Base-by-base conservation (phyloP, 2,113 vertebrate genomes). In the Empidonax traillii region DNA sequence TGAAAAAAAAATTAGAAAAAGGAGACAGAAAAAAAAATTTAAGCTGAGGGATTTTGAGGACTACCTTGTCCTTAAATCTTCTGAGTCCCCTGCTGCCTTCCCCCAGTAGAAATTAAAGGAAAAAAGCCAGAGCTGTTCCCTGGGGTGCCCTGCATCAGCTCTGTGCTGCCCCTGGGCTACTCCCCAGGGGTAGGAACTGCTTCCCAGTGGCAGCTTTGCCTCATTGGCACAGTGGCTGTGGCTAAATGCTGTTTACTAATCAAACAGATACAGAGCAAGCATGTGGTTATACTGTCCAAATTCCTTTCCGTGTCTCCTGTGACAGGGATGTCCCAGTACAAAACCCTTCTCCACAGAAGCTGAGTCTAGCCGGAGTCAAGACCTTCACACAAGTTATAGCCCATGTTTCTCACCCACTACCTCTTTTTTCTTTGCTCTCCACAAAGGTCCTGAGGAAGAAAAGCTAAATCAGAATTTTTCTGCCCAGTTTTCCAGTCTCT, bases 1-100 rank as follows among this genome's bases (percentile, higher is more conserved):
- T 99, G 96, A 3, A 83, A 91, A 88, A 97, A 97, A 44, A 71
- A 94, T 68, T 25, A 88, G 63, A 12, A 59, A 83, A 72, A 78
- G 6, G 2, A 90, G n/a, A 92, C 12, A 77, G 35, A 74, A 91
- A 53, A 73, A 6, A 89, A 85, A 74, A 28, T 46, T 6, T 67
- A 39, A 77, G 44, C 28, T 35, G 7, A 65, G 31, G n/a, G 8
- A 35, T 65, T 88, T 11, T 49, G 25, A 37, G 21, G 47, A 46
- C 18, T 83, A 16, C 3, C 10, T 59, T 77, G 24, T 52, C 59
- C 44, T 89, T 72, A 91, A 67, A 61, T 3, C 6, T 51, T 55
- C 20, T 17, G 20, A 93, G 20, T 5, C 9, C 24, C 7, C 13
- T 2, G 1, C 10, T 86, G 14, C 31, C 28, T 69, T 41, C 4